These are phyloP conservation scores for Drosophila macrospina DNA, from an alignment of 2,888 invertebrate species.

Conservation along the genomic window DNA sequence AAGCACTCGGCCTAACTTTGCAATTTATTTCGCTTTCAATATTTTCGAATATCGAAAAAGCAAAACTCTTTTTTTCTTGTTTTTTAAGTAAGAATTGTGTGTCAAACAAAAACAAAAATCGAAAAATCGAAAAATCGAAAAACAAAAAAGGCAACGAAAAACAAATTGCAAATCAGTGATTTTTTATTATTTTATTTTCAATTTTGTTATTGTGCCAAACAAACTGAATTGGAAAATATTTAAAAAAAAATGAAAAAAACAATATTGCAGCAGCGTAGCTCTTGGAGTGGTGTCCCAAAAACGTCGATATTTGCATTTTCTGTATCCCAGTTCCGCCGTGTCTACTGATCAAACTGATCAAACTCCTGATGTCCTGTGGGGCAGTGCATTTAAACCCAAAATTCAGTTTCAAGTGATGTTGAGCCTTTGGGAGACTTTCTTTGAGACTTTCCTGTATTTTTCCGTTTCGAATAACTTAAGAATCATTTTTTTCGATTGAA, in stretches of 20 bases:
- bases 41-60: conserved; percentile 8
- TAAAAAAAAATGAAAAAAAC: neutral
- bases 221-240: conserved; percentile 8
- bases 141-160: conserved; percentile 6
- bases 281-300: conserved; percentile 39
- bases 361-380: neutral
- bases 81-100: conserved; percentile 55
- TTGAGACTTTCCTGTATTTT: neutral
- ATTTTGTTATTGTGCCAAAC: conserved; percentile 17
- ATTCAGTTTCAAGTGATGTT: too few relatives aligned
- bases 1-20: conserved; percentile 3
- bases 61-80: conserved; percentile 46
- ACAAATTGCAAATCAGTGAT: conserved; percentile 23
- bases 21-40: conserved; percentile 2
- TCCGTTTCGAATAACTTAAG: neutral
- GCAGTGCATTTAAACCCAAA: too few relatives aligned
- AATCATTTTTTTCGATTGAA: neutral
- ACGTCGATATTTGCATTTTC: neutral
- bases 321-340: neutral
- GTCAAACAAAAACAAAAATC: conserved; percentile 7
- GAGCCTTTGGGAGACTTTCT: too few relatives aligned
- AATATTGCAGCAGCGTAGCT: conserved; percentile 27
- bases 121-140: neutral
- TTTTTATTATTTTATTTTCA: conserved; percentile 4
- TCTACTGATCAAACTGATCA: neutral